These are phyloP conservation scores for Drosophila pruinosa DNA, from an alignment of 1,140 invertebrate genomes.

Conservation along the genomic window DNA sequence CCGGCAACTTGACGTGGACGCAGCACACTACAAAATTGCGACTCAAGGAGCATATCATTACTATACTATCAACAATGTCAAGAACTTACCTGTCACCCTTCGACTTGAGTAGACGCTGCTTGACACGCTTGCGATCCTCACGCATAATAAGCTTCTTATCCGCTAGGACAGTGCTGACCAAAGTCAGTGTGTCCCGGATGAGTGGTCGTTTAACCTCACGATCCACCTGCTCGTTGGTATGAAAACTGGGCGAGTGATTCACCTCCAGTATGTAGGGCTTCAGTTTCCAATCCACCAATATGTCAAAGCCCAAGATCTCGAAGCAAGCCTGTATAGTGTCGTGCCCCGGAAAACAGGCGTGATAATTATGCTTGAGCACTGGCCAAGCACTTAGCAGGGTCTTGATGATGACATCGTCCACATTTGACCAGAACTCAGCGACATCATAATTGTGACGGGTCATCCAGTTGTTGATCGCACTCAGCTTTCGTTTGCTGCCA, in stretches of 20 bases:
- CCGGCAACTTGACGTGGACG: constrained; percentile 22
- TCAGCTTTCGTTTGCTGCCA: constrained; percentile 94
- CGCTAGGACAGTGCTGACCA: constrained; percentile 91
- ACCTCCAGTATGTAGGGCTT: constrained; percentile 94
- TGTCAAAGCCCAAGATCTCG: constrained; percentile 94
- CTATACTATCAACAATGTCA: no score
- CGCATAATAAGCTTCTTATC: constrained; percentile 90
- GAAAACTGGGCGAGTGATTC: constrained; percentile 96
- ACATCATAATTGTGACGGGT: constrained; percentile 88
- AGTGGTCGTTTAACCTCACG: constrained; percentile 92
- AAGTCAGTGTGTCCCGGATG: constrained; percentile 91
- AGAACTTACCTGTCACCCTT: constrained; percentile 60
- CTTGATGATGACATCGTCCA: constrained; percentile 95
- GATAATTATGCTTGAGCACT: constrained; percentile 93
- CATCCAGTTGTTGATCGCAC: constrained; percentile 90
- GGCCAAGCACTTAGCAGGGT: constrained; percentile 93
- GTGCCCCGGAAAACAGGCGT: constrained; percentile 93
- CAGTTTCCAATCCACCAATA: constrained; percentile 92
- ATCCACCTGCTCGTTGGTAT: constrained; percentile 92
- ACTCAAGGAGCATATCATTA: no score
- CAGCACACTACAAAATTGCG: background rate
- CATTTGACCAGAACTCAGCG: constrained; percentile 89
- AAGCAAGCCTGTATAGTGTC: constrained; percentile 93
- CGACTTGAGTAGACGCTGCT: constrained; percentile 86
- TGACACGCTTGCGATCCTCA: constrained; percentile 87